Conservation (phyloP, 2,888 invertebrate species). For the Ferrisia virgata region DNA sequence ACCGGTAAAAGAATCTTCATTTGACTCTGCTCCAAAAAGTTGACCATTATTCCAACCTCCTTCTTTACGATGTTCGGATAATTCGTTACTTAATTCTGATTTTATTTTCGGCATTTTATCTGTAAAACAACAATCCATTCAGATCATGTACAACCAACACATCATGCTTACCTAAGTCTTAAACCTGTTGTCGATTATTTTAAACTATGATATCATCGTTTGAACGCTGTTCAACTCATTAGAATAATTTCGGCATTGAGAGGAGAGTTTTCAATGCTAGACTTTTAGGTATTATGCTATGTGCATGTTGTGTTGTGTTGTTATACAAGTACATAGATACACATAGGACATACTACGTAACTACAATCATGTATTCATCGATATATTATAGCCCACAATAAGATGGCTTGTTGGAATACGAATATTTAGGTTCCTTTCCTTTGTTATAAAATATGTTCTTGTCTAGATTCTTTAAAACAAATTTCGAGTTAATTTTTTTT, state of each 20-base stretch:
- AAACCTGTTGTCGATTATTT: conserved; percentile 26
- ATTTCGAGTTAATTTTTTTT: neutral
- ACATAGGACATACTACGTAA: no score
- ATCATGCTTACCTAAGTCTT: neutral
- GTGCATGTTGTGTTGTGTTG: no score
- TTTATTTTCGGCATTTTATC: conserved; percentile 52
- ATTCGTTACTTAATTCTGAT: conserved; percentile 53
- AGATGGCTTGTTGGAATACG: neutral
- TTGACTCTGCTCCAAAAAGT: conserved; percentile 51
- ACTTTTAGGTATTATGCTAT: no score
- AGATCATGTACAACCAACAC: neutral
- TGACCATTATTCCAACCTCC: conserved; percentile 50
- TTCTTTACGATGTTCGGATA: conserved; percentile 55
- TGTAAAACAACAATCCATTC: neutral
- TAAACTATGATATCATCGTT: conserved; percentile 4
- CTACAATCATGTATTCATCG: neutral
- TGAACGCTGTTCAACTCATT: neutral
- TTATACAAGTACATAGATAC: no score
- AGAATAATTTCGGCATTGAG: conserved; percentile 26
- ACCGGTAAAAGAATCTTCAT: conserved; percentile 63
- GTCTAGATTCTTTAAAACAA: no score
- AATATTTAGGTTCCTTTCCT: neutral
- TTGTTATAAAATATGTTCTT: neutral
- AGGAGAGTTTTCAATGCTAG: neutral
- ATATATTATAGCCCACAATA: neutral